These are phyloP conservation scores for Spermophilus dauricus DNA, from an alignment of 2,113 vertebrate species.

Conservation along the genomic window DNA sequence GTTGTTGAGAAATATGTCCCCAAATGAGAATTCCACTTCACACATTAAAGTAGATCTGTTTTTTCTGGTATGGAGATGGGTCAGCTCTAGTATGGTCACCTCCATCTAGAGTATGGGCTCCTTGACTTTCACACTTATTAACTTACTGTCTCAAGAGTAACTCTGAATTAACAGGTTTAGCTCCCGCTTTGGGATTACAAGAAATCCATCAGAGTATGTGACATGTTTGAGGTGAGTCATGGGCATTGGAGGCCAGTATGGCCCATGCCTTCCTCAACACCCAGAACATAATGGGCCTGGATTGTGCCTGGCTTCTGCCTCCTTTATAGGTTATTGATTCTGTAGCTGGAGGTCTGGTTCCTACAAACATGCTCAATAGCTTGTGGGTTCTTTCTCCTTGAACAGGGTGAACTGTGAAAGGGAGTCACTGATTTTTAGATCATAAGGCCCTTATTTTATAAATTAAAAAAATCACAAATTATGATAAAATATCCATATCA, in stretches of 20 bases:
- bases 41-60: background rate
- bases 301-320: background rate
- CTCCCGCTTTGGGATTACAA: background rate
- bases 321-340: background rate
- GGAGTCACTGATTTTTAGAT: background rate
- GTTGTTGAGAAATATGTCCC: background rate
- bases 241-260: too few relatives aligned
- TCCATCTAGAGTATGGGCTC: background rate
- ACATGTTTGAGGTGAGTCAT: background rate
- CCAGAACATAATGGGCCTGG: background rate
- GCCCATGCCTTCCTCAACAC: background rate
- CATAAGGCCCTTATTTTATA: background rate
- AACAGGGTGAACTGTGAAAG: background rate
- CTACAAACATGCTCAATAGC: background rate
- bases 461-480: background rate
- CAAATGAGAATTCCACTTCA: background rate
- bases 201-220: background rate
- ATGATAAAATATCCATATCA: background rate
- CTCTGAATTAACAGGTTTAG: background rate
- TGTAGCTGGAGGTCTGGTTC: background rate
- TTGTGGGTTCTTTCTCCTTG: background rate
- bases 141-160: background rate
- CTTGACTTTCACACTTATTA: too few relatives aligned
- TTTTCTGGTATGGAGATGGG: background rate
- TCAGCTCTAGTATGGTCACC: background rate